These are phyloP conservation scores for Protonemura montana DNA, from an alignment of 2,888 invertebrate genomes.

Conservation along the genomic window DNA sequence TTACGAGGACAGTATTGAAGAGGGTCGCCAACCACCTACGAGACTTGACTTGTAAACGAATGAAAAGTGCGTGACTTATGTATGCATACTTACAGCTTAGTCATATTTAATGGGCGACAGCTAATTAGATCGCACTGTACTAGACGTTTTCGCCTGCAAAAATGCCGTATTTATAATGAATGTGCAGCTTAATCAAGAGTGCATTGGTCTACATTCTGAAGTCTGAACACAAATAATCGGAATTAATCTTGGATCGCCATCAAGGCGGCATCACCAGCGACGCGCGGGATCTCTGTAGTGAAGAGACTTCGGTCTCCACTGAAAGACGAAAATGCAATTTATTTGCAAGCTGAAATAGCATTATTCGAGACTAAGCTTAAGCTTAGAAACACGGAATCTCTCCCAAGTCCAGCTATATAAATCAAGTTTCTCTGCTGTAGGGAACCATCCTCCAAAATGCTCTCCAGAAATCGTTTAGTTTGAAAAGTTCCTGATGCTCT, in stretches of 20 bases:
- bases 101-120: neutral
- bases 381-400: neutral
- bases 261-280: no score
- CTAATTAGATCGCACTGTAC: no score
- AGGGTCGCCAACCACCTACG: neutral
- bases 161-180: no score
- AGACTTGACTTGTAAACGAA: constrained; percentile 14
- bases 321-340: neutral
- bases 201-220: no score
- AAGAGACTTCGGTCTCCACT: neutral
- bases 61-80: neutral
- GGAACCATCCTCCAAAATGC: neutral
- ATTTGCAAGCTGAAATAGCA: neutral
- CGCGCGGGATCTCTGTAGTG: no score
- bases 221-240: no score
- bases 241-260: no score
- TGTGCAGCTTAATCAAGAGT: no score
- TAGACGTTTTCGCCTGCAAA: no score
- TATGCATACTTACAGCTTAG: no score
- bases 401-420: neutral
- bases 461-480: constrained; percentile 3
- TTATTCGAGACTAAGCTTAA: neutral
- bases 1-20: constrained; percentile 25
- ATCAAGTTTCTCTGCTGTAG: neutral
- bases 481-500: neutral